Evolutionary conservation across 2,888 invertebrate genomes (phyloP), one percentile per base, ranked within the genome.

Genomic region (Drosophila nigricruria): DNA sequence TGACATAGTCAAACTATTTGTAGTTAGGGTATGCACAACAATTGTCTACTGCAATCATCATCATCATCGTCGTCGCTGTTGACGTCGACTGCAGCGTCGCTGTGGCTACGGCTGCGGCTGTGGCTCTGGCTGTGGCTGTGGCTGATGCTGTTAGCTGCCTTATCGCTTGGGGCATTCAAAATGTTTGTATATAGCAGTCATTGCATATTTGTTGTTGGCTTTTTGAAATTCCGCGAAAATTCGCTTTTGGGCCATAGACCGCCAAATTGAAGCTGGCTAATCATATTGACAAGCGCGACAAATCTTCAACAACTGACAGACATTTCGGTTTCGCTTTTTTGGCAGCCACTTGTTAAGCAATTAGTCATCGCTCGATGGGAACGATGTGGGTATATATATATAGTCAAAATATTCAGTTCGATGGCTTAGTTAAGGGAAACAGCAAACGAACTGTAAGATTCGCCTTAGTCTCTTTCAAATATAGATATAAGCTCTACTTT

Each of bases 201-300:
- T 58, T 73, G 68, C 69, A 65, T 69, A 61, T 73, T 74, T 73
- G 68, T 23, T 38, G 34, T 18, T 64, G 42, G 27, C 54, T 67
- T 63, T 73, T 49, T 34, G 16, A 40, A 62, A 68, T 72, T 81
- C 81, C 43, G 45, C 66, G 82, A 84, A 77, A 64, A 61, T 58
- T 54, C 18, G 54, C 38, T 47, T 45, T 40, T 57, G 59, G 23
- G 20, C 34, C 45, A 65, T 50, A 62, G 56, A 70, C 66, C 43
- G 62, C 27, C 30, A 58, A 66, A 57, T 60, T 50, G 42, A 63
- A 70, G 54, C 68, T 42, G 71, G 62, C 79, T 65, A 69, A 74
- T 81, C 75, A 81, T 62, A 81, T 73, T 83, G 84, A 81, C 87
- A 78, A 65, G 71, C 77, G 77, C 54, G 66, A 79, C 79, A 79